These are phyloP conservation scores for Pseudomyrmex sp. DNA, from an alignment of 1,140 invertebrate genomes.

Conservation along the genomic window DNA sequence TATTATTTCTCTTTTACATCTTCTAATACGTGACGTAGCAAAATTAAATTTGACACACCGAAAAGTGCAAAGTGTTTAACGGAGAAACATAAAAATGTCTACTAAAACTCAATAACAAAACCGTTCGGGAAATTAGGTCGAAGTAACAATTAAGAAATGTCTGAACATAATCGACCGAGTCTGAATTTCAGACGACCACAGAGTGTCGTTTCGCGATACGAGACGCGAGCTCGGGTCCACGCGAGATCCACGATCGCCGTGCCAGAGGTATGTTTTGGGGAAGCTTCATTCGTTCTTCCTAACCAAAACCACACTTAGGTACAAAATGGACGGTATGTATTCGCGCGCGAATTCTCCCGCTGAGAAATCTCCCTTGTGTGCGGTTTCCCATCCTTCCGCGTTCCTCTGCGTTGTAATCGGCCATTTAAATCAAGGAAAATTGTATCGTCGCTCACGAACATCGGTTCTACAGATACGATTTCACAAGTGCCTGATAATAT, in stretches of 20 bases:
- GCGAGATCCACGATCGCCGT: conserved; percentile 75
- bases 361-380: conserved; percentile 42
- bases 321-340: conserved; percentile 53
- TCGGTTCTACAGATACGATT: neutral
- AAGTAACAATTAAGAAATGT: neutral
- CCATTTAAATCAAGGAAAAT: conserved; percentile 29
- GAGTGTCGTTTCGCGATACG: conserved; percentile 21
- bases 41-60: too few species aligned
- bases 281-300: conserved; percentile 82
- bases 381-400: conserved; percentile 12
- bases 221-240: conserved; percentile 62
- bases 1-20: too few species aligned
- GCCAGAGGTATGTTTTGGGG: conserved; percentile 83
- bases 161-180: conserved; percentile 11
- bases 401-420: conserved; percentile 44
- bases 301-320: conserved; percentile 78
- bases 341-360: conserved; percentile 41
- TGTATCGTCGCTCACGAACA: conserved; percentile 21
- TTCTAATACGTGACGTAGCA: too few species aligned
- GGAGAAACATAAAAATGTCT: too few species aligned
- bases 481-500: conserved; percentile 17
- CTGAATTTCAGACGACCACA: conserved; percentile 8
- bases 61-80: too few species aligned
- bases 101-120: too few species aligned
- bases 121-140: too few species aligned